Evolutionary conservation across 2,797 vertebrate genomes (phyloP), one percentile per base, ranked within the genome.

Genomic region (Microctenopoma steveboyesi): DNA sequence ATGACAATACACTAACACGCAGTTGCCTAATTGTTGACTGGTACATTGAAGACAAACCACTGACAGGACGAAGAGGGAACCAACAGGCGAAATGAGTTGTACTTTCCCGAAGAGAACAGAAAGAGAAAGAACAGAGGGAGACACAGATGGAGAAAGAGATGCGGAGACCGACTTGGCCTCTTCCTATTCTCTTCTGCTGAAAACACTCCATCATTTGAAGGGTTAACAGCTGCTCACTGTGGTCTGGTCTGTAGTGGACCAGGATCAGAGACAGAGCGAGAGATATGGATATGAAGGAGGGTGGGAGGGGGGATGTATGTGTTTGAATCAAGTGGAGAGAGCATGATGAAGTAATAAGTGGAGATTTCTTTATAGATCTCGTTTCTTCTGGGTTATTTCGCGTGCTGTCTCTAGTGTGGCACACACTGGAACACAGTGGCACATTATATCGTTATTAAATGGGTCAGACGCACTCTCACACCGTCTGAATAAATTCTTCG

Each of bases 121-220:
- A 10, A 64, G 33, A 52, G 35, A 76, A 43, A 12, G 22, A 58
- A 27, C 42, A 57, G 46, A 37, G 54, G 52, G 59, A 55, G 45
- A 42, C 40, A 15, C 73, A 79, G 83, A 83, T 30, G 76, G 78
- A 81, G 61, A 49, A 53, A 64, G 74, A 78, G 64, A 78, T 48
- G 64, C 47, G 74, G 65, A 59, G 60, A 74, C 66, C 67, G 79
- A 72, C 62, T 72, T 69, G 47, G 45, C 64, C 46, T 65, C 67
- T 60, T 63, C 47, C 71, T 65, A 48, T 49, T 67, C 75, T 86
- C 77, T 74, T 78, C 74, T 67, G 65, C 78, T 71, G 84, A 88
- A 30, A 89, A 81, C 76, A 61, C 77, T 87, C 77, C 69, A 81
- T 83, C 81, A 77, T 81, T 54, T 69, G 61, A 84, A 66, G 79